These are phyloP conservation scores for Engystomops pustulosus DNA, from an alignment of 2,113 vertebrate species.

Conservation along the genomic window DNA sequence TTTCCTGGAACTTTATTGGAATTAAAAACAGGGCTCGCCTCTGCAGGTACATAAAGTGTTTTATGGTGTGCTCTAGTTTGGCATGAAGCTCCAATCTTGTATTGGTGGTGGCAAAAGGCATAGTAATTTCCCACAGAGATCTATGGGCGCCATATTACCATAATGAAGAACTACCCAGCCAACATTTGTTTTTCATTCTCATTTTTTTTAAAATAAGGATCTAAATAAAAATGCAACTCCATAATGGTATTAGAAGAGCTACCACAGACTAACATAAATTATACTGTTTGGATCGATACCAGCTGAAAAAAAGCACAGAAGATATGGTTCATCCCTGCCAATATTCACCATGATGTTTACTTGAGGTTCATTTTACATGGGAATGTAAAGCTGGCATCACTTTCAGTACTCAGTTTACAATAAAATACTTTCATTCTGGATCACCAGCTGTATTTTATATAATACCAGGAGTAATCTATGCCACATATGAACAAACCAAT, in stretches of 20 bases:
- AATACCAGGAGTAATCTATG: conserved; percentile 3
- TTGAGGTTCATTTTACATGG: background rate
- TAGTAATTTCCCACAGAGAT: background rate
- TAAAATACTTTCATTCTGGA: background rate
- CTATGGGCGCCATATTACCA: background rate
- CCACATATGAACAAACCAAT: background rate
- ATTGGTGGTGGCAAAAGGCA: background rate
- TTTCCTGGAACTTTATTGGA: no score
- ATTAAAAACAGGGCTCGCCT: no score
- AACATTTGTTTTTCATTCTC: no score
- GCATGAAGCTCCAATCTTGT: no score
- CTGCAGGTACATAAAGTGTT: no score
- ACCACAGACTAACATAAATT: background rate
- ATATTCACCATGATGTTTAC: conserved; percentile 8
- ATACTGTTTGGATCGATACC: background rate
- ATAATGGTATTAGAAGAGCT: background rate
- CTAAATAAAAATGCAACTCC: background rate
- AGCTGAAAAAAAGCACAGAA: background rate
- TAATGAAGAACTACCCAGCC: no score
- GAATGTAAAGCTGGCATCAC: conserved; percentile 6
- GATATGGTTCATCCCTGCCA: background rate
- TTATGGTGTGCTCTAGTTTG: no score
- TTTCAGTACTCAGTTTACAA: background rate
- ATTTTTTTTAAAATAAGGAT: no score
- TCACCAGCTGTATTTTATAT: background rate